These are phyloP conservation scores for Fulmarus glacialis DNA, from an alignment of 2,113 vertebrate genomes.

Conservation along the genomic window DNA sequence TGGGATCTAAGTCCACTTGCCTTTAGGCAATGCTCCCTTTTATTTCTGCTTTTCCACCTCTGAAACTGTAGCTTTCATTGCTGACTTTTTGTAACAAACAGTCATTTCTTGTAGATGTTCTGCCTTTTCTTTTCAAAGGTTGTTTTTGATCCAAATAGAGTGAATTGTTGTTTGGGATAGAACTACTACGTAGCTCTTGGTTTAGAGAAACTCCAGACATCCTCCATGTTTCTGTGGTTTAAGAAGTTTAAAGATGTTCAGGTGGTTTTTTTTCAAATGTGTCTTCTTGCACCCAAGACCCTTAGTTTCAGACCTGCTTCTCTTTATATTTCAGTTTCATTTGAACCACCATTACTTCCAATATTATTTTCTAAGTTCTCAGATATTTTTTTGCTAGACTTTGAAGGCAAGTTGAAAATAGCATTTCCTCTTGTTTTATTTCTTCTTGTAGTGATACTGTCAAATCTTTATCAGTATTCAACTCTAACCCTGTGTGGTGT, in stretches of 20 bases:
- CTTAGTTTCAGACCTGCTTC: background rate
- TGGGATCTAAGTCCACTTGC: background rate
- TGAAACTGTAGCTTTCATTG: background rate
- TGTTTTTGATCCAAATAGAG: background rate
- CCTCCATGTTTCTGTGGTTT: background rate
- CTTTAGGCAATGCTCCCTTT: constrained; percentile 2
- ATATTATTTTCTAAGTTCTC: background rate
- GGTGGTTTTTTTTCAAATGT: background rate
- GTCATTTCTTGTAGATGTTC: background rate
- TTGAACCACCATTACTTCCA: background rate
- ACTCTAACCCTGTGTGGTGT: background rate
- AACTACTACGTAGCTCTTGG: background rate
- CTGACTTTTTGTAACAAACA: background rate
- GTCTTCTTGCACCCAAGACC: background rate
- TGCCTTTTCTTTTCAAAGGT: background rate
- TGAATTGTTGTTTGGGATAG: background rate
- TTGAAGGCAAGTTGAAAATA: background rate
- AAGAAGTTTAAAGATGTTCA: background rate
- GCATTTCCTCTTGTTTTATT: background rate
- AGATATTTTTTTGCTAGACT: background rate
- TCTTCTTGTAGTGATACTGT: background rate
- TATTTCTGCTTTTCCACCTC: background rate
- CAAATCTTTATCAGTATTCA: background rate
- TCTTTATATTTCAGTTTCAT: background rate
- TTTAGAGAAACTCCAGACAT: background rate